Base-by-base conservation (phyloP, 2,113 vertebrate genomes). In the Catagonus wagneri region DNA sequence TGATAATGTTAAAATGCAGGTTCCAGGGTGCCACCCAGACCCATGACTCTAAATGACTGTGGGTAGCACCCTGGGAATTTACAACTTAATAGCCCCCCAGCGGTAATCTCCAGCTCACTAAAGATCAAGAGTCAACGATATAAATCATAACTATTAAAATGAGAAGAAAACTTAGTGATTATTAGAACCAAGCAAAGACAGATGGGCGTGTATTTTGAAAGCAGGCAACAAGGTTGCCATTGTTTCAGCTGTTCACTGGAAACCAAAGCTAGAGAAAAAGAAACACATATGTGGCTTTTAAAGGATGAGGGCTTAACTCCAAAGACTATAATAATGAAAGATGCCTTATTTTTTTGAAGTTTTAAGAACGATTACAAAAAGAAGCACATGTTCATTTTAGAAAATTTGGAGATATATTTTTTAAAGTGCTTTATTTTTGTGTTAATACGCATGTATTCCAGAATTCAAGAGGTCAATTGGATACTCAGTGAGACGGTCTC, bases 291-390 rank as follows among this genome's bases (percentile, higher is more conserved):
- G 15, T 16, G 32, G 22, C 92, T 89, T 94, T 85, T 25, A 78
- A 96, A 76, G 7, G 13, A 65, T 4, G 20, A 95, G 72, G 22
- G 84, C 25, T 66, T 65, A 58, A 63, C 71, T 72, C 16, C 23
- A 50, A 71, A 58, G 66, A 68, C 32, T 39, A 6, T 27, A 6
- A 50, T 66, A 69, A 92, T 56, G 58, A 60, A 95, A 85, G 12
- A 17, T 29, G 32, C 29, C 22, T 91, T 69, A 16, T 44, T 69
- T 95, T n/a, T 68, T 63, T 85, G n/a, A 81, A 56, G 63, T 65
- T 74, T 90, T 90, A 76, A 56, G 68, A 50, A 61, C 19, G 72
- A 83, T 84, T 96, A 71, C 29, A 60, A 61, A 58, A 90, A 76
- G 58, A 75, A 88, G 15, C 29, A 78, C 20, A 19, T 71, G 15